phyloP scores from a whole-genome alignment of 1,140 invertebrate species.

The Scaptomyza montana region DNA sequence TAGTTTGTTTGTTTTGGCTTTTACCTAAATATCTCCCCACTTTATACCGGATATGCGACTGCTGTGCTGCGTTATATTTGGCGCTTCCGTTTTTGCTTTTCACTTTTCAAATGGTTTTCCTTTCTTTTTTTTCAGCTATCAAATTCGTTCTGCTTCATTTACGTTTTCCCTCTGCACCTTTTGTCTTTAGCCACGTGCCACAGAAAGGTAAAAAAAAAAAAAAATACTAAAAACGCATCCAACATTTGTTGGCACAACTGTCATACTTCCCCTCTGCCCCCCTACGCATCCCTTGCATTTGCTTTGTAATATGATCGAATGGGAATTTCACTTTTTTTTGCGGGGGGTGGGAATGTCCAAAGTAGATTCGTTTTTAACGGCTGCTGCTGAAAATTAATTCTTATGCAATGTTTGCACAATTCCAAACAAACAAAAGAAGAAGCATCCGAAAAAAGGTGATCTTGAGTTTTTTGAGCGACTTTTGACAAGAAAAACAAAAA shows the following conservation, averaged over 20 bases:
- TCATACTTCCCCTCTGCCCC: conserved; percentile 29
- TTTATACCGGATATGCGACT: conserved; percentile 53
- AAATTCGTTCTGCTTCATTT: conserved; percentile 72
- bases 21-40: conserved; percentile 23
- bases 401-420: conserved; percentile 74
- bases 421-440: conserved; percentile 27
- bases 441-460: conserved; percentile 40
- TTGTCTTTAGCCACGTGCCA: conserved; percentile 71
- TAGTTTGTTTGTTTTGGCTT: conserved; percentile 55
- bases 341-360: no score
- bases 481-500: conserved; percentile 22
- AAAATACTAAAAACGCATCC: conserved; percentile 36
- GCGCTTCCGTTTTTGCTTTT: conserved; percentile 72
- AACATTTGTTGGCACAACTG: conserved; percentile 82
- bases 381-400: conserved; percentile 25
- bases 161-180: conserved; percentile 74
- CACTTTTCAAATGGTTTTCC: conserved; percentile 65
- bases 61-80: conserved; percentile 42
- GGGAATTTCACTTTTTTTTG: conserved; percentile 12
- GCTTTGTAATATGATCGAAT: conserved; percentile 69
- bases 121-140: conserved; percentile 54
- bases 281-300: conserved; percentile 40
- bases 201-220: conserved; percentile 38
- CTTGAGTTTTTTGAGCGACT: conserved; percentile 42
- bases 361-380: conserved; percentile 68